These are phyloP conservation scores for Apodemia hepburni DNA, from an alignment of 2,888 invertebrate species.

Conservation along the genomic window DNA sequence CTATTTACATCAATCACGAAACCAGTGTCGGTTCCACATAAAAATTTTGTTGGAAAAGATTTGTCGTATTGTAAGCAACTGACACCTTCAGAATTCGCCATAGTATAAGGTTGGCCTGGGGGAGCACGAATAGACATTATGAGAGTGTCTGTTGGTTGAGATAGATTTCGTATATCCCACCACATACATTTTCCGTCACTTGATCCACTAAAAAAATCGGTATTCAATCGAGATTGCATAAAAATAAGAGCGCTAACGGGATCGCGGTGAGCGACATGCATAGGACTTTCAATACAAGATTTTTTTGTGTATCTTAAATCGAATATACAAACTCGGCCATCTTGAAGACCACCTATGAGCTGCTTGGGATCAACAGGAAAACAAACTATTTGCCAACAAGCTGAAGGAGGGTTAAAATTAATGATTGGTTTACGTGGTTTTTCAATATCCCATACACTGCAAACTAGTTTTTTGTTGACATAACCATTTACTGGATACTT, in stretches of 20 bases:
- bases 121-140: constrained; percentile 75
- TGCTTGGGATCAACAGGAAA: constrained; percentile 41
- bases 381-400: constrained; percentile 49
- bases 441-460: constrained; percentile 83
- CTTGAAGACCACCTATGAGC: constrained; percentile 47
- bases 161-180: constrained; percentile 84
- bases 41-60: constrained; percentile 81
- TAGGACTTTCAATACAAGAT: constrained; percentile 83
- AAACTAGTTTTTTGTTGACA: constrained; percentile 60
- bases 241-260: constrained; percentile 77
- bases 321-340: constrained; percentile 76
- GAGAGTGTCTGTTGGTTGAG: constrained; percentile 77
- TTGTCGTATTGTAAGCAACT: constrained; percentile 84
- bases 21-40: constrained; percentile 57
- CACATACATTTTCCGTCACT: constrained; percentile 81
- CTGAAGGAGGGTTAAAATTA: constrained; percentile 40
- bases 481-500: constrained; percentile 37
- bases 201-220: constrained; percentile 81
- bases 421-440: constrained; percentile 37
- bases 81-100: constrained; percentile 76
- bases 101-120: constrained; percentile 66
- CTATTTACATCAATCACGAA: constrained; percentile 81
- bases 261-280: constrained; percentile 56
- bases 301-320: constrained; percentile 87
- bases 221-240: constrained; percentile 77